Conservation (phyloP, 2,797 vertebrate genomes). For the Enteromius fasciolatus region DNA sequence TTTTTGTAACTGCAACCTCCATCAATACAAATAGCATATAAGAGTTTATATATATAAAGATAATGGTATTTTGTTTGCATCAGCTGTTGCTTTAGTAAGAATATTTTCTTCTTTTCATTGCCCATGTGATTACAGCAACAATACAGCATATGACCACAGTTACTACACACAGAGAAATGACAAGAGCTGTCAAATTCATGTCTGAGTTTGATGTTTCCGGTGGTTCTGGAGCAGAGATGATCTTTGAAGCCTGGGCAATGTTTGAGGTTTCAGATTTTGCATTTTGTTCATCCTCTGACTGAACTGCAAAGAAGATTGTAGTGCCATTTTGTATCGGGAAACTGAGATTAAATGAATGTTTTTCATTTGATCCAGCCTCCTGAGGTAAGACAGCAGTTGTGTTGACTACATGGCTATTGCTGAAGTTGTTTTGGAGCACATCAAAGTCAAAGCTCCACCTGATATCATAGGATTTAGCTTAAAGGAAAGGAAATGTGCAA, state of each 20-base stretch:
- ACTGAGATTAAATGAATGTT: background rate
- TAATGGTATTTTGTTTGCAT: too few relatives aligned
- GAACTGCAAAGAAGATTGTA: slow-evolving; percentile 68
- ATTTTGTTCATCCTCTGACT: slow-evolving; percentile 56
- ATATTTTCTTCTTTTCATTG: background rate
- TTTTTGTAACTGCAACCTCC: too few relatives aligned
- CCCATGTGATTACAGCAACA: background rate
- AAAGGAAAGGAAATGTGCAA: background rate
- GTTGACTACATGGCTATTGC: background rate
- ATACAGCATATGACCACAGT: background rate
- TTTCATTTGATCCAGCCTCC: slow-evolving; percentile 59
- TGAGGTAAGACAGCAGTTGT: background rate
- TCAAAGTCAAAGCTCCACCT: background rate
- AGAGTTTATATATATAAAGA: too few relatives aligned
- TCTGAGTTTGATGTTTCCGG: background rate
- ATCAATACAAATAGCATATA: too few relatives aligned
- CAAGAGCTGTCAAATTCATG: background rate
- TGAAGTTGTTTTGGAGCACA: slow-evolving; percentile 14
- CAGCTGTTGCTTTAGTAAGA: too few relatives aligned
- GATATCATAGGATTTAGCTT: background rate
- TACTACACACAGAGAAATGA: background rate
- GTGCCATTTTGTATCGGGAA: slow-evolving; percentile 54
- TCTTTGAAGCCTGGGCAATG: background rate
- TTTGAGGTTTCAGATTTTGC: slow-evolving; percentile 49
- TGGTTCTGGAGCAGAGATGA: background rate